Conservation (phyloP, 2,797 vertebrate species). For the Notamacropus eugenii region DNA sequence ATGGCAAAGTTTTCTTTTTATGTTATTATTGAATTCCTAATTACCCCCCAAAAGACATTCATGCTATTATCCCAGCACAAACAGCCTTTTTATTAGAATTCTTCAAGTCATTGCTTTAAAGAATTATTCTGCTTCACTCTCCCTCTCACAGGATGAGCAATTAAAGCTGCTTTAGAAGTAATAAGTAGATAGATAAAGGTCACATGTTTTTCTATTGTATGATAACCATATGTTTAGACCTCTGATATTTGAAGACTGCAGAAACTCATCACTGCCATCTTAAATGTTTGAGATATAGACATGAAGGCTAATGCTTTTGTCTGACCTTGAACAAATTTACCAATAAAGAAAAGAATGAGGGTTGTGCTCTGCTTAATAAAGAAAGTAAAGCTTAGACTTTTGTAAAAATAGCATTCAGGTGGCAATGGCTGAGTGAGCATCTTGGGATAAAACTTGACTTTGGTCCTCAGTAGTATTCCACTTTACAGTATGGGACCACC, state of each 20-base stretch:
- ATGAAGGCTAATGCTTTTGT: conserved; percentile 43
- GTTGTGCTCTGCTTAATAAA: conserved; percentile 11
- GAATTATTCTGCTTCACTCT: conserved; percentile 54
- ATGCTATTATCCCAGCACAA: conserved; percentile 58
- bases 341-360: neutral
- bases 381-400: neutral
- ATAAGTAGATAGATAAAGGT: conserved; percentile 63
- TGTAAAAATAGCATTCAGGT: conserved; percentile 31
- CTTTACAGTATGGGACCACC: neutral
- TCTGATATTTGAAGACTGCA: conserved; percentile 35
- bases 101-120: conserved; percentile 53
- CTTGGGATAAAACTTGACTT: conserved; percentile 1
- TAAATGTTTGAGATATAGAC: conserved; percentile 47
- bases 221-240: conserved; percentile 33
- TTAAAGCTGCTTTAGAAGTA: conserved; percentile 61
- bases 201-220: conserved; percentile 41
- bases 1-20: conserved; percentile 16
- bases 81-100: conserved; percentile 53
- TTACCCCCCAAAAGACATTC: conserved; percentile 53
- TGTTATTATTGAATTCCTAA: conserved; percentile 33
- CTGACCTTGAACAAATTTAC: neutral
- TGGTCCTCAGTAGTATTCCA: neutral
- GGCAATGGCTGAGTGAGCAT: conserved; percentile 18
- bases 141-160: conserved; percentile 60
- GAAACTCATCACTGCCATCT: conserved; percentile 52